Conservation (phyloP, 2,888 invertebrate genomes). For the Napeogenes sylphis region DNA sequence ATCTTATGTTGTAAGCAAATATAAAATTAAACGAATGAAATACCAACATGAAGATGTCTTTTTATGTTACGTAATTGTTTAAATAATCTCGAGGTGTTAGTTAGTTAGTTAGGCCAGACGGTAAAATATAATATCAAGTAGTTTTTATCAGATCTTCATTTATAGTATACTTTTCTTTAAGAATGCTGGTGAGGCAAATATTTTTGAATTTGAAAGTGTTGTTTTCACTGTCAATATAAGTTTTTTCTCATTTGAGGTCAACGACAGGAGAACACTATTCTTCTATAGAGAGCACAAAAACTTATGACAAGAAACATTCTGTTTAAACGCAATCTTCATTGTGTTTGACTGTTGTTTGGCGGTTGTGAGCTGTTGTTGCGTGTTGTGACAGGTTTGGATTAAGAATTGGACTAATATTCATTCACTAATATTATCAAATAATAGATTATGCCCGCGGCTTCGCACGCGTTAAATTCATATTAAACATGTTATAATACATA, state of each 20-base stretch:
- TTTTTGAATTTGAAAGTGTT: slow-evolving; percentile 6
- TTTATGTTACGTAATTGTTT: slow-evolving; percentile 30
- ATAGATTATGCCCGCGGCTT: too few species aligned
- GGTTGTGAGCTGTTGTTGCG: too few species aligned
- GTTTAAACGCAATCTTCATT: slow-evolving; percentile 1
- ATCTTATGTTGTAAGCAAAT: slow-evolving; percentile 70
- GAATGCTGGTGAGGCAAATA: neutral
- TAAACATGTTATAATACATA: too few species aligned
- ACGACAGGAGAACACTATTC: neutral
- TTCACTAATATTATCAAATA: too few species aligned
- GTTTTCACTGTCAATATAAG: slow-evolving; percentile 5
- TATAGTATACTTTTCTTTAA: neutral
- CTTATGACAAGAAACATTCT: slow-evolving; percentile 1
- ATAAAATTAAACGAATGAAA: slow-evolving; percentile 60
- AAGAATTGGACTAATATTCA: neutral
- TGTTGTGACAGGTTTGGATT: neutral
- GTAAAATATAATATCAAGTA: slow-evolving; percentile 11
- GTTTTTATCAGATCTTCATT: slow-evolving; percentile 9
- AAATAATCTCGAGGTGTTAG: slow-evolving; percentile 33
- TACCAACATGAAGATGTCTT: slow-evolving; percentile 43
- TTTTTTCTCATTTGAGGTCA: neutral
- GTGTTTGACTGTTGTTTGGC: neutral
- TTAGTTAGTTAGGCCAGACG: slow-evolving; percentile 4
- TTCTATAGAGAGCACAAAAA: neutral
- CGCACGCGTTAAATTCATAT: too few species aligned